phyloP scores from a whole-genome alignment of 2,888 invertebrate species.

The Hirtodrosophila duncani region DNA sequence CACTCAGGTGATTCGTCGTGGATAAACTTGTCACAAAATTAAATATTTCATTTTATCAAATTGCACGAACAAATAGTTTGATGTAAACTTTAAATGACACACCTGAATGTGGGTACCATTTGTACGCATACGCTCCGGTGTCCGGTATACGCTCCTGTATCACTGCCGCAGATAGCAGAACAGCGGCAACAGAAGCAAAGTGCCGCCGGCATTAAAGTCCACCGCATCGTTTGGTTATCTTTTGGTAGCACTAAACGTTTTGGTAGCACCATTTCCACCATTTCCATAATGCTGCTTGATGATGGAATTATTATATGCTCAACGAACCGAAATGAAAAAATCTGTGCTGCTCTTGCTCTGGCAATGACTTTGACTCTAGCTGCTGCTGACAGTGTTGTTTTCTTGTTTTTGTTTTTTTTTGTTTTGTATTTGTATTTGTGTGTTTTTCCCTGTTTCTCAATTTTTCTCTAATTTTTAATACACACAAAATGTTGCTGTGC shows the following conservation, averaged over 20 bases:
- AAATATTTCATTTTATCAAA: too few species aligned
- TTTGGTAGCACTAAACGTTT: background rate
- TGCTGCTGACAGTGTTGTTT: constrained; percentile 28
- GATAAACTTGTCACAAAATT: too few species aligned
- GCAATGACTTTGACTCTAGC: background rate
- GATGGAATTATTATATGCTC: constrained; percentile 73
- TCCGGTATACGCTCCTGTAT: background rate
- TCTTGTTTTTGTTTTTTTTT: constrained; percentile 28
- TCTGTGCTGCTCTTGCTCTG: constrained; percentile 40
- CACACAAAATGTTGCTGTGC: constrained; percentile 24
- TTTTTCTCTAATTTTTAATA: constrained; percentile 43
- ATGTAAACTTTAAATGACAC: too few species aligned
- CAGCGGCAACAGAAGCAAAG: constrained; percentile 5
- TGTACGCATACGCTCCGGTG: constrained; percentile 27
- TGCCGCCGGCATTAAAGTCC: constrained; percentile 15
- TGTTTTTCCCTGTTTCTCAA: too few species aligned
- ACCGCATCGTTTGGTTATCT: too few species aligned
- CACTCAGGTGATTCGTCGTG: constrained; percentile 20
- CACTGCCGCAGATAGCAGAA: background rate
- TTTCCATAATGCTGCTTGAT: constrained; percentile 35
- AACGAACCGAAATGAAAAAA: constrained; percentile 66
- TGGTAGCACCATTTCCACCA: constrained; percentile 2
- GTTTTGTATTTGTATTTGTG: too few species aligned
- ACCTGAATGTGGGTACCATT: too few species aligned
- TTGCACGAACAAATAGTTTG: too few species aligned